Evolutionary conservation across 2,888 invertebrate genomes (phyloP).

Genomic region (Cryptophagus acutangulus): DNA sequence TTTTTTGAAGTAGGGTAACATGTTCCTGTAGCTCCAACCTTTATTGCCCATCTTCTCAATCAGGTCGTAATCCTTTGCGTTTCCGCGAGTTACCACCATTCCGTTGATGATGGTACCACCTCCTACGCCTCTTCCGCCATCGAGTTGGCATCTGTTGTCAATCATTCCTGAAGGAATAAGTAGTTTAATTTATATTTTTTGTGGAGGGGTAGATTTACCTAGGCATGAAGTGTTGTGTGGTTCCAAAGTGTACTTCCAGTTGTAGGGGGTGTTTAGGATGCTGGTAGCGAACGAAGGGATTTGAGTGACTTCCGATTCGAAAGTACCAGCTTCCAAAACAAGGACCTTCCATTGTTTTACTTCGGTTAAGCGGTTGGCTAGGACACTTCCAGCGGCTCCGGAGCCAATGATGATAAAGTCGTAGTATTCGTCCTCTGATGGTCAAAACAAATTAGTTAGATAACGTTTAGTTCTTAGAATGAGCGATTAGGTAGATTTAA

Average conservation of each 20-base stretch:
- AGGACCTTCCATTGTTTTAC: conserved; percentile 41
- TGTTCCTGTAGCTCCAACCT: conserved; percentile 56
- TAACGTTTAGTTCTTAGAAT: too few relatives aligned
- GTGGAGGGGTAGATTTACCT: conserved; percentile 19
- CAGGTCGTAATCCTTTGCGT: conserved; percentile 63
- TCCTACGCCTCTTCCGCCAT: conserved; percentile 55
- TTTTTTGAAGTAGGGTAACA: conserved; percentile 56
- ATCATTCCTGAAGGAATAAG: background rate
- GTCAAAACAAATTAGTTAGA: background rate
- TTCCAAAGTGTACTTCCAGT: conserved; percentile 48
- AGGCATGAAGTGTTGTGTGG: conserved; percentile 26
- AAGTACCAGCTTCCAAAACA: conserved; percentile 37
- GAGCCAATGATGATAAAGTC: conserved; percentile 51
- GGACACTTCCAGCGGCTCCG: conserved; percentile 50
- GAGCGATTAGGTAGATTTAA: too few relatives aligned
- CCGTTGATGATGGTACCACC: conserved; percentile 44
- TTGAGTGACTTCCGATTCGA: conserved; percentile 43
- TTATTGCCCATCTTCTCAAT: conserved; percentile 46
- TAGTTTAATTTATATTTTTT: conserved; percentile 45
- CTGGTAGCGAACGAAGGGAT: conserved; percentile 41
- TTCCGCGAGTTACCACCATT: conserved; percentile 57
- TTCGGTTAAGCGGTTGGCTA: conserved; percentile 52
- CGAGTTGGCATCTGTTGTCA: conserved; percentile 41
- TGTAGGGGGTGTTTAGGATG: conserved; percentile 44
- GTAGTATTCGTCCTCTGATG: conserved; percentile 29